These are phyloP conservation scores for Ictalurus furcatus DNA, from an alignment of 2,113 vertebrate genomes.

Conservation along the genomic window DNA sequence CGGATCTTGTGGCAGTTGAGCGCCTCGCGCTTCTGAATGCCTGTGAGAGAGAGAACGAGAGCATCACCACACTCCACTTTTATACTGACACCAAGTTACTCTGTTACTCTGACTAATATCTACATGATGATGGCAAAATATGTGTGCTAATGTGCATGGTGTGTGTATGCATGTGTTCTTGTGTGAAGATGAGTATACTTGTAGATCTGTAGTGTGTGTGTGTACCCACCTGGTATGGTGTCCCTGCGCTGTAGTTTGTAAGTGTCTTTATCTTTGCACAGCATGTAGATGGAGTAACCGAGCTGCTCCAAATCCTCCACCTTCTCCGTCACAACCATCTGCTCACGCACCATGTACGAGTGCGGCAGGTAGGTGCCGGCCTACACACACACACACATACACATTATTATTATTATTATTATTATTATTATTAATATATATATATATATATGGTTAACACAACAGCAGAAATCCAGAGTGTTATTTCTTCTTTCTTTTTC, in stretches of 20 bases:
- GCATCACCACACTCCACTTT: not conserved
- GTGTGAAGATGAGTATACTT: not conserved
- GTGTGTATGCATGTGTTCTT: conserved; percentile 34
- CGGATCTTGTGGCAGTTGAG: conserved; percentile 83
- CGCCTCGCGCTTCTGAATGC: conserved; percentile 91
- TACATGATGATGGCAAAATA: not conserved
- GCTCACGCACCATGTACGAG: conserved; percentile 89
- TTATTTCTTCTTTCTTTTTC: not conserved
- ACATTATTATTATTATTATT: too few relatives aligned
- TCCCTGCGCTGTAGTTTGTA: conserved; percentile 85
- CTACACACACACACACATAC: conserved; percentile 64
- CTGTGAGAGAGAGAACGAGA: conserved; percentile 62
- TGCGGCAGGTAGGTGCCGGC: conserved; percentile 95
- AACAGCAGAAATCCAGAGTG: not conserved
- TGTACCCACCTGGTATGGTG: conserved; percentile 72
- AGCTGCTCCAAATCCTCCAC: conserved; percentile 85
- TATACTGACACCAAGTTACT: not conserved
- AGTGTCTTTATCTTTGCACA: conserved; percentile 85
- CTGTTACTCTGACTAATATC: not conserved
- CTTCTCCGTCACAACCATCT: conserved; percentile 95
- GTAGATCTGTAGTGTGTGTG: not conserved
- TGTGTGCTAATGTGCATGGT: too few relatives aligned
- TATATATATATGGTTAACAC: not conserved
- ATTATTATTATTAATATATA: too few relatives aligned
- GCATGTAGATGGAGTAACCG: conserved; percentile 84